Percentiles rank a stretch among this genome's conserved stretches.
These are phyloP conservation scores for Drosophila parvula DNA, from an alignment of 1,140 invertebrate species.

Conservation along the genomic window DNA sequence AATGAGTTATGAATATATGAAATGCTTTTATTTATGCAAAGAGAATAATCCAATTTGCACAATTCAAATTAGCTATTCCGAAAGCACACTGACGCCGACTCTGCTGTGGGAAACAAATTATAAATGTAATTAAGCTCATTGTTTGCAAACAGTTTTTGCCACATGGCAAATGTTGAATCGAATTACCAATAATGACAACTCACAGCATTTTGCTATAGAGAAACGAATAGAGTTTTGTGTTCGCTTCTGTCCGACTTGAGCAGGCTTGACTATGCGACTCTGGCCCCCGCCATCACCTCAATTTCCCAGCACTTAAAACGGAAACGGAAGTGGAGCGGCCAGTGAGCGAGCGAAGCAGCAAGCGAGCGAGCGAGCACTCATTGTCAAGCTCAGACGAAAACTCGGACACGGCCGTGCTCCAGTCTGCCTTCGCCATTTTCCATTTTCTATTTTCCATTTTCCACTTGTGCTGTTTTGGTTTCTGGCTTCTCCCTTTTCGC, in stretches of 20 bases:
- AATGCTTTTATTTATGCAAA: conserved; percentile 16
- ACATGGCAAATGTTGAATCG: conserved; percentile 5
- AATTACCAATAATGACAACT: conserved; percentile 12
- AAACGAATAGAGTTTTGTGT: not conserved
- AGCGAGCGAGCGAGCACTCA: conserved; percentile 55
- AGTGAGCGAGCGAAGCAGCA: conserved; percentile 37
- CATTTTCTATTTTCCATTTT: conserved; percentile 46
- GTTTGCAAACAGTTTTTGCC: conserved; percentile 28
- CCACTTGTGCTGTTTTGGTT: conserved; percentile 45
- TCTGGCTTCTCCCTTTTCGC: conserved; percentile 28
- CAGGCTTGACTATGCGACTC: conserved; percentile 15
- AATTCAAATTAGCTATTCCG: conserved; percentile 22
- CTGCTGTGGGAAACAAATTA: conserved; percentile 15
- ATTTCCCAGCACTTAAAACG: conserved; percentile 62
- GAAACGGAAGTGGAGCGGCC: conserved; percentile 66
- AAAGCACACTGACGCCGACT: not conserved
- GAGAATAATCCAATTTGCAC: conserved; percentile 21
- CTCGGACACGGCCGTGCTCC: conserved; percentile 55
- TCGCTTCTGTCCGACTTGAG: not conserved
- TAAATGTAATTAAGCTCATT: conserved; percentile 36
- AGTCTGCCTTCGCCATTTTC: conserved; percentile 47
- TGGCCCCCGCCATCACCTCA: conserved; percentile 42
- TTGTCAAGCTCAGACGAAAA: conserved; percentile 71
- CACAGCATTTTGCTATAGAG: not conserved
- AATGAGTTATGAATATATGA: conserved; percentile 3